Conservation (phyloP, 2,113 vertebrate species). For the Cyphomyrus discorhynchus region DNA sequence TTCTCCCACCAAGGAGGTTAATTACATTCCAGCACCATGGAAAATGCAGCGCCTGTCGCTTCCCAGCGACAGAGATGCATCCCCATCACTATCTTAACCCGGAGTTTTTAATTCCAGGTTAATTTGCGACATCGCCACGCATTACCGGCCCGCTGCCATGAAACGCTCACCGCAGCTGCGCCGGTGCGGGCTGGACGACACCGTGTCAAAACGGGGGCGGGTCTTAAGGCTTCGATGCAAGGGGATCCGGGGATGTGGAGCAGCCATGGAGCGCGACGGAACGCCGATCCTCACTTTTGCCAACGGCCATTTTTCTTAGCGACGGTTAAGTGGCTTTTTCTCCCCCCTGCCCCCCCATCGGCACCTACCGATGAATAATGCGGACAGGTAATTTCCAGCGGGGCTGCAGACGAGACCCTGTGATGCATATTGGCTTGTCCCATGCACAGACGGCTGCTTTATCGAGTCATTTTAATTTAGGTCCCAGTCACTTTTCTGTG, state of each 20-base stretch:
- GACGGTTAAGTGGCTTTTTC: not conserved
- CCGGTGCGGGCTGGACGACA: not conserved
- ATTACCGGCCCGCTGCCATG: conserved; percentile 40
- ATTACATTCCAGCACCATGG: conserved; percentile 78
- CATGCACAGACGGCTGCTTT: conserved; percentile 3
- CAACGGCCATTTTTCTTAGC: not conserved
- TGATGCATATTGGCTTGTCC: conserved; percentile 10
- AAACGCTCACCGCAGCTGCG: conserved; percentile 27
- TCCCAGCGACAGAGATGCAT: conserved; percentile 59
- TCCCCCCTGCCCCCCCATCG: too few species aligned
- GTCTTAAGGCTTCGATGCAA: not conserved
- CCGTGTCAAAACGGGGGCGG: not conserved
- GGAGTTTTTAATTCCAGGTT: conserved; percentile 70
- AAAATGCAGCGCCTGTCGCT: conserved; percentile 75
- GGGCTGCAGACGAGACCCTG: not conserved
- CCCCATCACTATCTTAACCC: conserved; percentile 61
- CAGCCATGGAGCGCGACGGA: not conserved
- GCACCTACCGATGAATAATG: conserved; percentile 3
- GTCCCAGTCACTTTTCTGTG: conserved; percentile 14
- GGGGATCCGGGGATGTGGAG: not conserved
- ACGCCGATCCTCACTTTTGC: not conserved
- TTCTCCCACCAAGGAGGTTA: conserved; percentile 87
- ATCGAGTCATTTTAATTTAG: conserved; percentile 18
- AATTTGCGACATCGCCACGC: conserved; percentile 60
- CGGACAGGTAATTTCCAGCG: conserved; percentile 6